Evolutionary conservation across 2,113 vertebrate species (phyloP).

Genomic region (Clupea harengus): DNA sequence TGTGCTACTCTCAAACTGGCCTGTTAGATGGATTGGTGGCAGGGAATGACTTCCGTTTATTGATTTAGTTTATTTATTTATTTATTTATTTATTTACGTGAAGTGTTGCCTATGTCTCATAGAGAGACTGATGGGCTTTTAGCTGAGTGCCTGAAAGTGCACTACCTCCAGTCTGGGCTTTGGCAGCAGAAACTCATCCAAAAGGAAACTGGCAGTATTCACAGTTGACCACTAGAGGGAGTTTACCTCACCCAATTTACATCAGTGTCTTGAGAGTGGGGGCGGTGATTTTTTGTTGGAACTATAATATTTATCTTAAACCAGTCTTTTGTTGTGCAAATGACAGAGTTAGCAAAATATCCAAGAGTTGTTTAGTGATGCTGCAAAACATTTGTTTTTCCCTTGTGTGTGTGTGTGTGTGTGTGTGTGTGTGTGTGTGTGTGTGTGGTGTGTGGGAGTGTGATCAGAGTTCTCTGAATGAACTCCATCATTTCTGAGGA

Average conservation of each 20-base stretch:
- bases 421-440: no score
- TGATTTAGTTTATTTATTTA: not conserved
- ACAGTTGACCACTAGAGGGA: not conserved
- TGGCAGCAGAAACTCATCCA: not conserved
- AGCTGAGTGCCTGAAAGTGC: not conserved
- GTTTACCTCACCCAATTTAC: not conserved
- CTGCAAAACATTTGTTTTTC: not conserved
- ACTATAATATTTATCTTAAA: not conserved
- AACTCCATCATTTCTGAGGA: not conserved
- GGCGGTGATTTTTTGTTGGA: not conserved
- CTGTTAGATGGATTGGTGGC: not conserved
- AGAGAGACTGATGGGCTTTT: not conserved
- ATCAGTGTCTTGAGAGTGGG: not conserved
- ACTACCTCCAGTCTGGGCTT: not conserved
- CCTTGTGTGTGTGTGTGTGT: not conserved
- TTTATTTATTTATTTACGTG: not conserved
- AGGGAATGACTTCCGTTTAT: no score
- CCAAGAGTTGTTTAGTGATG: not conserved
- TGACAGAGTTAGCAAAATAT: slow-evolving; percentile 7
- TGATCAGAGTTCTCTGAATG: not conserved
- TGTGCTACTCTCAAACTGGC: not conserved
- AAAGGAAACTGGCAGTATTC: not conserved
- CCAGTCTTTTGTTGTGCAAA: not conserved
- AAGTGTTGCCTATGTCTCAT: not conserved
- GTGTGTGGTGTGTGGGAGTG: not conserved